Percentiles rank a stretch among this genome's conserved stretches.
Conservation (phyloP, 1,140 invertebrate species). For the Aphis craccivora region DNA sequence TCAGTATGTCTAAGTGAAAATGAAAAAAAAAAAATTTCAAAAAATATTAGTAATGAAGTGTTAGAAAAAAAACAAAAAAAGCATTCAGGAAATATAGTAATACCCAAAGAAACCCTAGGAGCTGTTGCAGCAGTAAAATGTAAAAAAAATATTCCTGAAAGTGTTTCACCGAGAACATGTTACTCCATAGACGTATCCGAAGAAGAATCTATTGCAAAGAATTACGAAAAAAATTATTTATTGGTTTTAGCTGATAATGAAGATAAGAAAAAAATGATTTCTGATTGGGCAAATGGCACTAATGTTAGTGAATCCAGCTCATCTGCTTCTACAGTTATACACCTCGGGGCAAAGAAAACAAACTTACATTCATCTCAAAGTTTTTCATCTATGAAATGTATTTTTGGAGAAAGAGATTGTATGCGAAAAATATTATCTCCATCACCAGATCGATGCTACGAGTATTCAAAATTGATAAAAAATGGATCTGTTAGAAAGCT, state of each 20-base stretch:
- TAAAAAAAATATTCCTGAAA: conserved; percentile 61
- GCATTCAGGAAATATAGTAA: conserved; percentile 63
- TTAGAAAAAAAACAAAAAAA: conserved; percentile 68
- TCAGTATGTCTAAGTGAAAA: conserved; percentile 70
- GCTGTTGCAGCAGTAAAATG: conserved; percentile 70
- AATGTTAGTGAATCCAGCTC: conserved; percentile 61
- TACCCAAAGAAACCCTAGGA: conserved; percentile 72
- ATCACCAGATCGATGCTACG: conserved; percentile 46
- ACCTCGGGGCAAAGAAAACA: conserved; percentile 60
- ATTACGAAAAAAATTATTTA: conserved; percentile 66
- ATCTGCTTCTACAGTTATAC: conserved; percentile 62
- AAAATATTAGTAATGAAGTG: conserved; percentile 76
- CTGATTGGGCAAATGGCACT: conserved; percentile 57
- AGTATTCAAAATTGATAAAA: conserved; percentile 71
- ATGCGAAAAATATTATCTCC: conserved; percentile 57
- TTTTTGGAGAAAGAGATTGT: conserved; percentile 75
- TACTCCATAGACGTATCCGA: conserved; percentile 68
- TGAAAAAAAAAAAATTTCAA: conserved; percentile 76
- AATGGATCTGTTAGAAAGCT: conserved; percentile 78
- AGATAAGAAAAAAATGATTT: conserved; percentile 42
- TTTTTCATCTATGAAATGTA: conserved; percentile 76
- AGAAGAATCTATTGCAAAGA: conserved; percentile 62
- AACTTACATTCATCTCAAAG: conserved; percentile 66
- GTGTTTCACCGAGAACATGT: conserved; percentile 67
- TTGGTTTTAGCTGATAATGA: conserved; percentile 65